These are phyloP conservation scores for Hydractinia echinata DNA, from an alignment of 30 jellyfish, hydroid and myxozoan genomes.

Conservation along the genomic window DNA sequence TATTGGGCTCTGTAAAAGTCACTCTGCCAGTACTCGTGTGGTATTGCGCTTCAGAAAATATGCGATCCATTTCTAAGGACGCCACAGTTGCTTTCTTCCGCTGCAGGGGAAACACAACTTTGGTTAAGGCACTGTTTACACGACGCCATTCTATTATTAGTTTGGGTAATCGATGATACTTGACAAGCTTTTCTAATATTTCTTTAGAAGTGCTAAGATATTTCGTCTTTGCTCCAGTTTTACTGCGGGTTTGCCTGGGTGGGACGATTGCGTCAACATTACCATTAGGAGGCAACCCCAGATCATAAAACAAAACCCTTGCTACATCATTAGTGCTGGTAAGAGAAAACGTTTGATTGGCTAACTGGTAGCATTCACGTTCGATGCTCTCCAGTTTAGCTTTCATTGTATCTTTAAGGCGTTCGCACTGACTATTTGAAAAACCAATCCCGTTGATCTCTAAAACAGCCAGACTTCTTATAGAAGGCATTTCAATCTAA, in stretches of 20 bases:
- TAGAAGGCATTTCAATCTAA: slow-evolving; percentile 90
- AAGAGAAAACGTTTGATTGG: slow-evolving; percentile 62
- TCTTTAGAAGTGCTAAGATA: slow-evolving; percentile 85
- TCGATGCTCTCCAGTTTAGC: slow-evolving; percentile 41
- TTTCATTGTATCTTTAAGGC: slow-evolving; percentile 37
- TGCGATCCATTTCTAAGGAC: slow-evolving; percentile 43
- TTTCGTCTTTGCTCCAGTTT: slow-evolving; percentile 42
- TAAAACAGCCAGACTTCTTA: slow-evolving; percentile 54
- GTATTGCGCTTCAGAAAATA: slow-evolving; percentile 54
- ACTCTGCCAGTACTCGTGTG: slow-evolving; percentile 94
- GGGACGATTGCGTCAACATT: slow-evolving; percentile 37
- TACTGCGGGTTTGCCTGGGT: slow-evolving; percentile 28
- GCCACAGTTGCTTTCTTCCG: slow-evolving; percentile 35
- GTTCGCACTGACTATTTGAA: slow-evolving; percentile 56
- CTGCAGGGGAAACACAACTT: slow-evolving; percentile 81
- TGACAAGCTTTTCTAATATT: slow-evolving; percentile 66
- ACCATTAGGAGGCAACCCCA: slow-evolving; percentile 73
- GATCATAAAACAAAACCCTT: slow-evolving; percentile 62
- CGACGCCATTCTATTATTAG: slow-evolving; percentile 89
- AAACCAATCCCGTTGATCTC: slow-evolving; percentile 82
- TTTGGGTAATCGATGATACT: slow-evolving; percentile 70
- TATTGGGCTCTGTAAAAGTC: slow-evolving; percentile 73
- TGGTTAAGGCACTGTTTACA: slow-evolving; percentile 62
- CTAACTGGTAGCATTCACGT: slow-evolving; percentile 49
- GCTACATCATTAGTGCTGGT: slow-evolving; percentile 90